These are phyloP conservation scores for Sylvietta virens DNA, from an alignment of 2,113 vertebrate species.

Conservation along the genomic window DNA sequence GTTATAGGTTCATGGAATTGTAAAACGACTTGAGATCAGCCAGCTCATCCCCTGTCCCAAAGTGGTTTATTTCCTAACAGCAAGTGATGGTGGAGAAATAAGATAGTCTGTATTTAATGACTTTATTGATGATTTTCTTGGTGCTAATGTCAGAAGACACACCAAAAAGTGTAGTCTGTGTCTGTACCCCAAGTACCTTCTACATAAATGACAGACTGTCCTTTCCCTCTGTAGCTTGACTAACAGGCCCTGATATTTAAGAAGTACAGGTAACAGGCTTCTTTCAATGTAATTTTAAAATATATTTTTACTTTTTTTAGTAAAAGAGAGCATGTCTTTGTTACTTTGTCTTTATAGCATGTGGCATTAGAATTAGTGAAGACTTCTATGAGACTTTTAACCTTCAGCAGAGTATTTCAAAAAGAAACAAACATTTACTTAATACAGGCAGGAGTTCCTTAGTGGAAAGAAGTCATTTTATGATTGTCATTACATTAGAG, in stretches of 20 bases:
- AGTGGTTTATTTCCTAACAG: neutral
- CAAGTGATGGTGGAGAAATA: neutral
- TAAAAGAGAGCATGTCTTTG: neutral
- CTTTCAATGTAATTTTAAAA: neutral
- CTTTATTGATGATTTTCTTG: neutral
- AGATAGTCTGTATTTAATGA: neutral
- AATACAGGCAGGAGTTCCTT: neutral
- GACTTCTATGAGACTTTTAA: neutral
- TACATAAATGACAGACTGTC: neutral
- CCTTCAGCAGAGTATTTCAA: neutral
- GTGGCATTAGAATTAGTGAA: neutral
- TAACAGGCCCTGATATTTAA: neutral
- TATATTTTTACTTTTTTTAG: neutral
- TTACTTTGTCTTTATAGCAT: neutral
- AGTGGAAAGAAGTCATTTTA: neutral
- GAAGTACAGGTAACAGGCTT: neutral
- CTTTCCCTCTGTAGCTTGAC: neutral
- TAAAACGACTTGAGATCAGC: neutral
- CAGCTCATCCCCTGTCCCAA: neutral
- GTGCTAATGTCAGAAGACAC: neutral
- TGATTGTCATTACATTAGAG: neutral
- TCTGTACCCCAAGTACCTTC: neutral
- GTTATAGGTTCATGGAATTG: neutral
- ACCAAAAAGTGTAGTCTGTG: neutral
- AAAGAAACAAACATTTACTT: neutral